phyloP scores from a whole-genome alignment of 2,888 invertebrate species.

The Resseliella maxima region DNA sequence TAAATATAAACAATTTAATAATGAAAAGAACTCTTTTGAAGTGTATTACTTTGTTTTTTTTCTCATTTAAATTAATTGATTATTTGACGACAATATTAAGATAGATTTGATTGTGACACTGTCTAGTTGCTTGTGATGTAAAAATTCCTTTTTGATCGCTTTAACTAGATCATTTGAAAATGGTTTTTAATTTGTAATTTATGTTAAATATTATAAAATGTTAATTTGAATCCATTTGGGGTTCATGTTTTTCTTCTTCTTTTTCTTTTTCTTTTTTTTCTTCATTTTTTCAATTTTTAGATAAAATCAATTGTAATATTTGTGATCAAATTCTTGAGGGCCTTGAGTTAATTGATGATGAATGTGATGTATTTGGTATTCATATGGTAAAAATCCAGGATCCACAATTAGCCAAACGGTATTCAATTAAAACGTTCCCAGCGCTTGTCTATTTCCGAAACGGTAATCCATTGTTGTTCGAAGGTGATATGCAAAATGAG shows the following conservation, averaged over 20 bases:
- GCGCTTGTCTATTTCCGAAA: conserved; percentile 92
- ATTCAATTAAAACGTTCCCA: conserved; percentile 94
- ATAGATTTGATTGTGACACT: no score
- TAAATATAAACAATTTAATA: no score
- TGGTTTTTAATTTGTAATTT: no score
- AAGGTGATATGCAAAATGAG: conserved; percentile 93
- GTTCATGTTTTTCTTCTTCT: not conserved
- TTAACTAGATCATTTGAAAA: no score
- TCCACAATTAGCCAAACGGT: conserved; percentile 88
- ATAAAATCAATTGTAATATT: conserved; percentile 91
- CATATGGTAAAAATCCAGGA: conserved; percentile 94
- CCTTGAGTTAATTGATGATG: conserved; percentile 88
- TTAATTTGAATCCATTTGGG: no score
- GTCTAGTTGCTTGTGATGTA: not conserved
- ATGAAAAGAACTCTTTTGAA: not conserved
- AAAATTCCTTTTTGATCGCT: no score
- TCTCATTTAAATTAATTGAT: not conserved
- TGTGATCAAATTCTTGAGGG: conserved; percentile 91
- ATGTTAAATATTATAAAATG: no score
- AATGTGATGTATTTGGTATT: conserved; percentile 91
- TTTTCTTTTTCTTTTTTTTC: conserved; percentile 58
- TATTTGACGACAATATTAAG: no score
- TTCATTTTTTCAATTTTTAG: conserved; percentile 66
- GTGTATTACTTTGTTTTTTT: not conserved
- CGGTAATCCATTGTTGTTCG: conserved; percentile 87